phyloP scores from a whole-genome alignment of 2,797 vertebrate genomes.

The Hapalemur alaotrensis region DNA sequence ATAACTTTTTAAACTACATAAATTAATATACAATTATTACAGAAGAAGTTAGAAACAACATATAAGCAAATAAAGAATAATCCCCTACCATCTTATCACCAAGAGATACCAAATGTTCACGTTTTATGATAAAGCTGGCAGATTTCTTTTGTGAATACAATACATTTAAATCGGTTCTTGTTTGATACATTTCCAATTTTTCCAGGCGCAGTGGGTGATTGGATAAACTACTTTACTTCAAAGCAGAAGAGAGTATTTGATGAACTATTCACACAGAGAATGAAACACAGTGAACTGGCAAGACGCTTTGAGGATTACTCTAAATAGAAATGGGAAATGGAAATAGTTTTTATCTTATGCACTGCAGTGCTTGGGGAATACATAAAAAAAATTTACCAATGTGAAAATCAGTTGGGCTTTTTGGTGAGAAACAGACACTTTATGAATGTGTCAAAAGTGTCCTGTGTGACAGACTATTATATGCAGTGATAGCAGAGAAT shows the following conservation, averaged over 20 bases:
- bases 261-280: conserved; percentile 84
- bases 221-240: conserved; percentile 87
- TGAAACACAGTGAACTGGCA: conserved; percentile 85
- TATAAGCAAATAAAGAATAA: background rate
- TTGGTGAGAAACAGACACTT: conserved; percentile 4
- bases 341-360: background rate
- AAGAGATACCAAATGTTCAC: background rate
- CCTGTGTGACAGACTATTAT: background rate
- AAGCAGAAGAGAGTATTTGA: conserved; percentile 85
- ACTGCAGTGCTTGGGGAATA: background rate
- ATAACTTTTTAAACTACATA: background rate
- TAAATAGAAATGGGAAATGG: conserved; percentile 64
- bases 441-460: background rate
- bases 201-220: conserved; percentile 85
- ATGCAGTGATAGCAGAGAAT: conserved; percentile 25
- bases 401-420: conserved; percentile 14
- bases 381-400: conserved; percentile 31
- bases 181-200: conserved; percentile 47
- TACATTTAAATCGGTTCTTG: conserved; percentile 37
- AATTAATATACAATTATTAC: background rate
- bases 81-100: background rate
- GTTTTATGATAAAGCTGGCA: background rate
- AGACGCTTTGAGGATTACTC: conserved; percentile 79
- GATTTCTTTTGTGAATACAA: background rate
- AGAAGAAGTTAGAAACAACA: background rate